These are phyloP conservation scores for Sternarchorhynchus goeldii DNA, from an alignment of 2,797 vertebrate genomes.

Conservation along the genomic window DNA sequence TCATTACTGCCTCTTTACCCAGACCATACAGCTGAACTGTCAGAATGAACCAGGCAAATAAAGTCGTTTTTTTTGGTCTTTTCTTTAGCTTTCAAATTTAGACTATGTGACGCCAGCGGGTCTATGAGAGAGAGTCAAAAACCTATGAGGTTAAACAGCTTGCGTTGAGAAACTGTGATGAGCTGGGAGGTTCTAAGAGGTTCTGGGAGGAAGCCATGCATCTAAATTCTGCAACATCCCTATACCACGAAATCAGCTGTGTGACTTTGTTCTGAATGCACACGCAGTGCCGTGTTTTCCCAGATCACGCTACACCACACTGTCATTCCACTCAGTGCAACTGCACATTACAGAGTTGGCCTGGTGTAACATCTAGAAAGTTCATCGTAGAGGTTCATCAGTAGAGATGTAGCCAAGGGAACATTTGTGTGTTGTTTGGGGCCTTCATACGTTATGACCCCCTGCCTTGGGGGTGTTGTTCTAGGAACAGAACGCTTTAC, in stretches of 20 bases:
- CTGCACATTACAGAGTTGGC: too few relatives aligned
- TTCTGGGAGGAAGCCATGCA: constrained; percentile 3
- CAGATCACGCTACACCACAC: not conserved
- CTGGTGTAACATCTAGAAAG: too few relatives aligned
- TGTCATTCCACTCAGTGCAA: not conserved
- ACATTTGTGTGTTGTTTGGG: too few relatives aligned
- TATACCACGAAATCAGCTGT: not conserved
- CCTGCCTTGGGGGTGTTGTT: too few relatives aligned
- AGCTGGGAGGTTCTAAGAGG: not conserved
- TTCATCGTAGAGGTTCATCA: too few relatives aligned
- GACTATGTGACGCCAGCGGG: not conserved
- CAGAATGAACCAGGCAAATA: not conserved
- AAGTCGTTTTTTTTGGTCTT: not conserved
- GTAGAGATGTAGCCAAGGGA: too few relatives aligned
- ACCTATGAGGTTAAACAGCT: constrained; percentile 11
- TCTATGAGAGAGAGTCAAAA: not conserved
- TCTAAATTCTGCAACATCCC: not conserved
- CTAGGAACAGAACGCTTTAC: too few relatives aligned
- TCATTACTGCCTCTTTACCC: constrained; percentile 25
- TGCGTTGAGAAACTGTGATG: not conserved
- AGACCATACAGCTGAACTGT: constrained; percentile 17
- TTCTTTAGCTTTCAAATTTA: not conserved
- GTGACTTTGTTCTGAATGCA: not conserved
- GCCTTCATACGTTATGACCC: too few relatives aligned
- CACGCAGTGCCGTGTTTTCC: not conserved